phyloP scores from a whole-genome alignment of 1,140 invertebrate genomes.

The Eupristina koningsbergeri region DNA sequence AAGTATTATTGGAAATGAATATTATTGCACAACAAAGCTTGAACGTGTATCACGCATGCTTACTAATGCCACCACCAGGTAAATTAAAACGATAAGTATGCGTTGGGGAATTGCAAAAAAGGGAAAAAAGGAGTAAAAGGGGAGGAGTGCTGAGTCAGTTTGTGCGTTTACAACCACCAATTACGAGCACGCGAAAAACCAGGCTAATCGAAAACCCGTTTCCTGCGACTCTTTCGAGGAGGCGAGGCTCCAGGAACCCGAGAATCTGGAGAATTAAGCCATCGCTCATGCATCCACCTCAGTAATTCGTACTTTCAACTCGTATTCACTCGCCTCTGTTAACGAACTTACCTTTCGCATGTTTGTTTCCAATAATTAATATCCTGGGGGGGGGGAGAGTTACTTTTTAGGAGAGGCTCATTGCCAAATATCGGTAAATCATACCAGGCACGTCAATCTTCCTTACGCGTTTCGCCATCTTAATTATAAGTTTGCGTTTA shows the following conservation, averaged over 20 bases:
- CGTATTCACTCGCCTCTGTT: constrained; percentile 23
- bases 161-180: constrained; percentile 43
- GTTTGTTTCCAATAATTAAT: constrained; percentile 33
- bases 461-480: background rate
- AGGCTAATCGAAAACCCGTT: constrained; percentile 43
- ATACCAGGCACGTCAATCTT: constrained; percentile 1
- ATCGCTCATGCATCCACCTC: constrained; percentile 27
- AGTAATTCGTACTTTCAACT: constrained; percentile 38
- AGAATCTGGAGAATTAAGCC: constrained; percentile 29
- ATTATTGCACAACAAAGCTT: background rate
- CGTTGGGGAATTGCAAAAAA: background rate
- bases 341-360: background rate
- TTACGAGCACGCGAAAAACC: constrained; percentile 44
- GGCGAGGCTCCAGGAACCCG: no score
- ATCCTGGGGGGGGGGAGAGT: background rate
- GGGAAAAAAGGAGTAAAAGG: no score
- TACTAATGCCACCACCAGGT: background rate
- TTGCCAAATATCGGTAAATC: constrained; percentile 10
- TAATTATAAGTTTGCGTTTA: constrained; percentile 1
- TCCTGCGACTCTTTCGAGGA: constrained; percentile 9
- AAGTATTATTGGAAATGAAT: background rate
- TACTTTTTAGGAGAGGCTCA: no score
- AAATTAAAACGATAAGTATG: constrained; percentile 36
- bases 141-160: constrained; percentile 18
- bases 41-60: background rate